These are phyloP conservation scores for Ellobius talpinus DNA, from an alignment of 2,113 vertebrate species.

Conservation along the genomic window DNA sequence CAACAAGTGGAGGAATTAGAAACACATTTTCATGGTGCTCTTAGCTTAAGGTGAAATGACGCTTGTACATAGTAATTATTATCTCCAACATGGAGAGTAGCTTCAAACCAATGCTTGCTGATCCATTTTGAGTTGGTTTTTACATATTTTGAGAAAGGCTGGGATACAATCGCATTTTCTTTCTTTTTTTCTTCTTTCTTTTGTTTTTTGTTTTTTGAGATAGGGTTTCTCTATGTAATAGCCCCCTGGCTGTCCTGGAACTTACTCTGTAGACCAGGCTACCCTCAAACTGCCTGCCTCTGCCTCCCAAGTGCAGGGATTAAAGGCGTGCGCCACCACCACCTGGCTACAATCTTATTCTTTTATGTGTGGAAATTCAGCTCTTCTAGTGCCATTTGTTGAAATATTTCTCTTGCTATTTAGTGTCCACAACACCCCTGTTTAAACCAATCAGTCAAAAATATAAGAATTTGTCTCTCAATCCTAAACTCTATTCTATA, in stretches of 20 bases:
- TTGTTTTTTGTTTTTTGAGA: no score
- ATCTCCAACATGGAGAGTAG: neutral
- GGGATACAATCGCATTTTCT: neutral
- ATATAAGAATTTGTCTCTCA: neutral
- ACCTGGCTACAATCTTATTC: neutral
- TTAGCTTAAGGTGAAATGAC: neutral
- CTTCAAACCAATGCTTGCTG: neutral
- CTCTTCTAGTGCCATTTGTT: neutral
- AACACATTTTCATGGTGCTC: neutral
- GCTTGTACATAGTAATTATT: neutral
- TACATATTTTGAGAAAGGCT: neutral
- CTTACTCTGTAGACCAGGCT: no score
- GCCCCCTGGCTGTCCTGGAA: no score
- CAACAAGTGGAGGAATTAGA: neutral
- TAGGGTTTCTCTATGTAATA: no score
- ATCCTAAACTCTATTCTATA: neutral
- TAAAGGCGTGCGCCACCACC: no score
- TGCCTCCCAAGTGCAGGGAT: no score
- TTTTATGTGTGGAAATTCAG: neutral
- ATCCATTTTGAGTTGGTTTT: slow-evolving; percentile 26
- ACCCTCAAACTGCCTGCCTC: no score
- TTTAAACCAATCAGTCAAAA: neutral
- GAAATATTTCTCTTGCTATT: neutral
- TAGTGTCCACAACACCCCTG: neutral
- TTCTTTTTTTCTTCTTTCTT: no score